Base-by-base conservation (phyloP, 2,113 vertebrate genomes). In the Penelope pileata region DNA sequence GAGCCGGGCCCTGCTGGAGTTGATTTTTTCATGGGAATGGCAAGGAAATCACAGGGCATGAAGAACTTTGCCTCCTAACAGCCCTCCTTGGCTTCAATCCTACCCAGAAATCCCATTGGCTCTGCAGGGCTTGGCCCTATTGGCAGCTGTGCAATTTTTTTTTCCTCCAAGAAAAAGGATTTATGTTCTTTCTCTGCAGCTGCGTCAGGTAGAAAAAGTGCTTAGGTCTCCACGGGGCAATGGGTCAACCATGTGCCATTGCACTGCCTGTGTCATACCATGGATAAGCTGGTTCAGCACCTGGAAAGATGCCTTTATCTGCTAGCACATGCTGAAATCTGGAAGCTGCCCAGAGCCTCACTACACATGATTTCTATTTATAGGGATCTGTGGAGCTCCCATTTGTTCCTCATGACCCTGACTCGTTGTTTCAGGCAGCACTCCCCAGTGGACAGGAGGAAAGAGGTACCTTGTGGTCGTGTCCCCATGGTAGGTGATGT, bases 11-110 rank as follows among this genome's bases (percentile, higher is more conserved):
- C 84, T 84, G 94, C 73, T 86, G 86, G 30, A 73, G 70, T 34
- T 30, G 43, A 9, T 74, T 77, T 75, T 16, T 91, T 81, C 88
- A 96, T 89, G 86, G 95, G 96, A 93, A 94, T 85, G 87, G 95
- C 74, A 79, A 90, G 87, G 87, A 88, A 94, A 91, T 90, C 84
- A 47, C 62, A 92, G 59, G 36, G 66, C 59, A 92, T 58, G 81
- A 48, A 96, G 89, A 91, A 80, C 82, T 94, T 92, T 92, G 70
- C 89, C 91, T 91, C 78, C 34, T 16, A 69, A 82, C 84, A 96
- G 87, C 93, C 74, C 21, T 40, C 3, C 70, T 82, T 95, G 96
- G 93, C 89, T 94, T 69, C 9, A 0, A 15, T 87, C 89, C 91
- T 79, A 43, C 86, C 40, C 81, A 91, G 83, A 93, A 85, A 72